phyloP scores from a whole-genome alignment of 2,113 vertebrate genomes.

The Heterotis niloticus region DNA sequence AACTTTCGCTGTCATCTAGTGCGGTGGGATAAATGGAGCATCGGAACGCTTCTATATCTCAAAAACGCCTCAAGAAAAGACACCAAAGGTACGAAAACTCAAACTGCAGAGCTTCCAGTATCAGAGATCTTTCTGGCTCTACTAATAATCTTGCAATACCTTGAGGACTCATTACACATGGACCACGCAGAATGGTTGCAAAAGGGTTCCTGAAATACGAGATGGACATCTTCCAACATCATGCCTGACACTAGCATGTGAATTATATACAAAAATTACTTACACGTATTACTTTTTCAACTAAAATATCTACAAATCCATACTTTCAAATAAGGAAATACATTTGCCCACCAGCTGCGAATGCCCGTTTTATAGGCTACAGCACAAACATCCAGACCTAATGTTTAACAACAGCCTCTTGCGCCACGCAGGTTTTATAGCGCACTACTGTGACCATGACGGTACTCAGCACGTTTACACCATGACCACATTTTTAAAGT shows the following conservation, averaged over 20 bases:
- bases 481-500: too few species aligned
- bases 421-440: too few species aligned
- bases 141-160: conserved; percentile 85
- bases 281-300: too few species aligned
- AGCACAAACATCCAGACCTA: too few species aligned
- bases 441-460: too few species aligned
- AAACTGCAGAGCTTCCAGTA: conserved; percentile 80
- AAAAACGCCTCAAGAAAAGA: conserved; percentile 74
- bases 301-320: too few species aligned
- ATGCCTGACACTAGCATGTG: not conserved
- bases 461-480: too few species aligned
- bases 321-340: too few species aligned
- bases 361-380: too few species aligned
- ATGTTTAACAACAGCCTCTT: too few species aligned
- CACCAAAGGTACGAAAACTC: conserved; percentile 71
- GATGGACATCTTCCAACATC: not conserved
- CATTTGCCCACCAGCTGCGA: too few species aligned
- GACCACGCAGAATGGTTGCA: conserved; percentile 50
- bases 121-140: conserved; percentile 79
- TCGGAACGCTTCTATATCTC: conserved; percentile 79
- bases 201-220: conserved; percentile 17
- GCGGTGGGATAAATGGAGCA: conserved; percentile 88
- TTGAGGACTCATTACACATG: conserved; percentile 77
- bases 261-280: too few species aligned
- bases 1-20: conserved; percentile 92